phyloP scores from a whole-genome alignment of 1,140 invertebrate species.

The Drosophila asahinai region DNA sequence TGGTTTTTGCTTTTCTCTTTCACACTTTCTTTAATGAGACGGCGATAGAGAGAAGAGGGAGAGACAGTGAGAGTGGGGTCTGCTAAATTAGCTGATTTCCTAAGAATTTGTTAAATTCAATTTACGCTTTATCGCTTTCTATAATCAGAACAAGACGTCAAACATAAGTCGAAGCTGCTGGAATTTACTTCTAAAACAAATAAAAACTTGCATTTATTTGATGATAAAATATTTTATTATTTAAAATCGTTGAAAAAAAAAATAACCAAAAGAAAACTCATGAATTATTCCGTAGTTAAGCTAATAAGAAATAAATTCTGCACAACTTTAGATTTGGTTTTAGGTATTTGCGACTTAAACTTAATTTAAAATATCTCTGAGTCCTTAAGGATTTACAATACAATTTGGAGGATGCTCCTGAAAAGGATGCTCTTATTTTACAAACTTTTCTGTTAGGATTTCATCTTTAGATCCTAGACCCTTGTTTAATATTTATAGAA shows the following conservation, averaged over 20 bases:
- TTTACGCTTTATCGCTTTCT: background rate
- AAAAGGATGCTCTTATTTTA: background rate
- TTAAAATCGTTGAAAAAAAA: no score
- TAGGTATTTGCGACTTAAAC: background rate
- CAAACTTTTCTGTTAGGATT: background rate
- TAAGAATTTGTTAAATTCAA: background rate
- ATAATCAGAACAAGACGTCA: background rate
- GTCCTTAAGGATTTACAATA: background rate
- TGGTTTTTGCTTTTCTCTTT: slow-evolving; percentile 31
- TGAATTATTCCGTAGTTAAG: no score
- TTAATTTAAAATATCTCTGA: background rate
- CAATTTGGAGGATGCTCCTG: background rate
- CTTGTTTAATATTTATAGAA: no score
- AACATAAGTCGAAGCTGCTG: background rate
- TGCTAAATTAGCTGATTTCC: background rate
- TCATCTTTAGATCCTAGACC: no score
- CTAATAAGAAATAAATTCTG: no score
- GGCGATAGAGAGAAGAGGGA: background rate
- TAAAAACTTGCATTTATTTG: no score
- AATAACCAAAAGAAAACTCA: no score
- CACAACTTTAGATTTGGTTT: background rate
- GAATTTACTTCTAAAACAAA: background rate
- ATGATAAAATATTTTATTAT: no score
- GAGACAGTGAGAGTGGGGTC: background rate
- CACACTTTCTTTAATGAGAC: slow-evolving; percentile 37